Base-by-base conservation (phyloP, 2,888 invertebrate species). In the Serrognathus titanus region DNA sequence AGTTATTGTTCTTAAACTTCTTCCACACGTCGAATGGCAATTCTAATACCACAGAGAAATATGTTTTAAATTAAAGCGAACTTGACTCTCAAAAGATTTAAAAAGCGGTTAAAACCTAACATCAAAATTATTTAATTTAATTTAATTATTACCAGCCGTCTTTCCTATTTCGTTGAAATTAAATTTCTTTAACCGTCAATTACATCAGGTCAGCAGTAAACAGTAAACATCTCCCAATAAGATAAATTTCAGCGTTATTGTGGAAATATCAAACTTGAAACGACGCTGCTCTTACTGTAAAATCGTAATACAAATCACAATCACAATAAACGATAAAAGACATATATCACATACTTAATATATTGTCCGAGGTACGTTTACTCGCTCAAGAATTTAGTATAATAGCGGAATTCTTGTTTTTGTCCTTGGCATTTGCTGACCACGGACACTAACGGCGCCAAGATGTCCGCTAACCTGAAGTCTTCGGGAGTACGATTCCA, bases 361-460 rank as follows among this genome's bases (percentile, higher is more conserved):
- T 41, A 37, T 36, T 16, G 40, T 40, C 10, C 12, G 40, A 8
- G 9, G 40, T 11, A 12, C 40, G 40, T 50, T 35, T 50, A 50
- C 50, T 40, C 38, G 16, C 39, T 13, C 40, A 36, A 37, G 55
- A 51, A 56, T 51, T 56, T 56, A 56, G 37, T 51, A 47, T 38
- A 36, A 35, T 40, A 13, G 36, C 35, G 47, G 40, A 51, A 51
- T 56, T 56, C 38, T 45, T 49, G 35, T 51, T 51, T 54, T 55
- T 38, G 40, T 37, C 45, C 51, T 56, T 56, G 51, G 51, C 51
- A 56, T 56, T 56, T 56, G 51, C 43, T 50, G 24, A 36, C 55
- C 51, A 49, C 16, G 45, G 51, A 51, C 40, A 40, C 40, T 40
- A 40, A 40, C 40, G 51, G 51, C 51, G 51, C 51, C 51, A 38